These are phyloP conservation scores for Lasaia peninsularis DNA, from an alignment of 1,140 invertebrate genomes.

Conservation along the genomic window DNA sequence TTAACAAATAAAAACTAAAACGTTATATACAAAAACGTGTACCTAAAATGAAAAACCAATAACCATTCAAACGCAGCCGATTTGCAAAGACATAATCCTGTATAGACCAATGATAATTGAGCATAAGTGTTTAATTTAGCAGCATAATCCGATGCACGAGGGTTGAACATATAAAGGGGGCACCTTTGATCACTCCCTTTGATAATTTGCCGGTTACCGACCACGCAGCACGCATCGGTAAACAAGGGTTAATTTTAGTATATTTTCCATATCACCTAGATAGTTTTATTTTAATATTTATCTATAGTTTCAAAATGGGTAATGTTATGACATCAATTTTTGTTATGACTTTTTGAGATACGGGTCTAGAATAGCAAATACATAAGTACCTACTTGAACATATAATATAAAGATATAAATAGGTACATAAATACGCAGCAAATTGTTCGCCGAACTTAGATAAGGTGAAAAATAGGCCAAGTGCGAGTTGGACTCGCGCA, in stretches of 20 bases:
- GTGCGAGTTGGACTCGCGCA: no score
- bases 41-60: background rate
- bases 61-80: background rate
- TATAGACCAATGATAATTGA: conserved; percentile 7
- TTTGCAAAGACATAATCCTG: conserved; percentile 1
- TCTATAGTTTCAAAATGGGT: background rate
- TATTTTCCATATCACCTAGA: background rate
- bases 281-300: background rate
- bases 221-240: conserved; percentile 5
- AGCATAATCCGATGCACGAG: background rate
- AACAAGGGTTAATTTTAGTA: background rate
- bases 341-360: no score
- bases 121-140: conserved; percentile 7
- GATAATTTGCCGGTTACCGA: conserved; percentile 2
- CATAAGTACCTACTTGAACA: no score
- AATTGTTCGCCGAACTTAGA: no score
- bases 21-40: no score
- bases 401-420: no score
- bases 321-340: no score
- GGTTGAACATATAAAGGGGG: background rate
- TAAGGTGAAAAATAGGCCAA: no score
- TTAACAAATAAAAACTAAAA: no score
- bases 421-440: no score
- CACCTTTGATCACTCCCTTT: conserved; percentile 13
- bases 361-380: no score